Evolutionary conservation across 2,888 invertebrate species (phyloP), one percentile per base, ranked within the genome.

Genomic region (Agrotis segetum): DNA sequence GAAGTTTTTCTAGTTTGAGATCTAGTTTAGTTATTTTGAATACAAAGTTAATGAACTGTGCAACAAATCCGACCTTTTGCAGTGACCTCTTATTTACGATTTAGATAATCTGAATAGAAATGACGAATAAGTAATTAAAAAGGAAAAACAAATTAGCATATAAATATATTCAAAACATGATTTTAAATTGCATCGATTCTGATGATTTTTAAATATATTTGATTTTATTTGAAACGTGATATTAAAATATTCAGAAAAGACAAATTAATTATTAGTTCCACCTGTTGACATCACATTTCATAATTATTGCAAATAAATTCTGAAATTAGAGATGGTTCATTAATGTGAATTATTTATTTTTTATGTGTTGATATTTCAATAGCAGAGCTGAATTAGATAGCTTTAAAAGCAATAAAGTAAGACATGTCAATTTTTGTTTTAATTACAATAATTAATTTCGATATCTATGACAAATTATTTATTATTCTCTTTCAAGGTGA

Each of bases 31-130:
- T 7, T 6, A 61, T 52, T 52, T 62, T 61, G 6, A 65, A 62
- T 44, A 65, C 60, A 52, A 68, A 65, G 72, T 75, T 70, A 77
- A 67, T 68, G 70, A 79, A 74, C 77, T 70, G 29, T 71, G 46
- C 58, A 74, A 69, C 60, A 59, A 50, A 66, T 4, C 16, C 46
- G 53, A 72, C 56, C 67, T 71, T 62, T 64, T 72, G 19, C 66
- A 56, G 11, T 71, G 77, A 81, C 81, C 73, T 72, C 67, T 60
- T 55, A 40, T 58, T 72, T 69, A 60, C 40, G 13, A 52, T 58
- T 52, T 53, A 64, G 55, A 53, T 76, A 64, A 34, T 50, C 24
- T 34, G 29, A 52, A 64, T 40, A 64, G 29, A 71, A 61, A 70
- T 55, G 11, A 46, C 40, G 3, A 59, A 56, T 53, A 67, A 73